Evolutionary conservation across 2,113 vertebrate genomes (phyloP), one percentile per base, ranked within the genome.

Genomic region (Ammodytes dubius): DNA sequence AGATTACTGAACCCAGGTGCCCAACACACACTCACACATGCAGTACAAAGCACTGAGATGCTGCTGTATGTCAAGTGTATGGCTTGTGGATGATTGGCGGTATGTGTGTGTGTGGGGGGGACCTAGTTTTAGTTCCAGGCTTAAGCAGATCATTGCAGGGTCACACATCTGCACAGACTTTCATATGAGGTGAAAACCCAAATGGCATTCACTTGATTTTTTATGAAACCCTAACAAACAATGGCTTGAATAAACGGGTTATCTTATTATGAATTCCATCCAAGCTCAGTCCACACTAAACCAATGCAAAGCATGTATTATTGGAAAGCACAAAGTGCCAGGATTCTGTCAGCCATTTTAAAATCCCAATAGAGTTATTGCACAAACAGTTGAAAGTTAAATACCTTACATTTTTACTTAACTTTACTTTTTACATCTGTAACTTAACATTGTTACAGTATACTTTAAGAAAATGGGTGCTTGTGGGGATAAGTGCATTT

Each of bases 1-100:
- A 95, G 92, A 94, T 98, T 81, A 96, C 92, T 83, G 95, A 97
- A 73, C 85, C 91, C 83, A 99, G 98, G 98, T 99, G 97, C 74
- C 88, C 93, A 72, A 78, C 74, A 91, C 83, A 77, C 84, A 79
- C 82, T 53, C 58, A 81, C 64, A 75, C 61, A 74, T 8, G 5
- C 54, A 70, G 42, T 46, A 66, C 57, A 70, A 65, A 43, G 65
- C 67, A 49, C n/a, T 50, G 54, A 45, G 50, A 78, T 52, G 52
- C 53, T 74, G 77, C 77, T 83, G 49, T 37, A 57, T 45, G 65
- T 40, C 27, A 58, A 67, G 67, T 73, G 73, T 75, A 71, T 75
- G 54, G 37, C 17, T 61, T 43, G 27, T 57, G 14, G 45, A 52
- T 64, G 56, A 57, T 9, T 50, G 56, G 53, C 13, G 12, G 72